phyloP scores from a whole-genome alignment of 2,113 vertebrate species.

The Channa maculata region DNA sequence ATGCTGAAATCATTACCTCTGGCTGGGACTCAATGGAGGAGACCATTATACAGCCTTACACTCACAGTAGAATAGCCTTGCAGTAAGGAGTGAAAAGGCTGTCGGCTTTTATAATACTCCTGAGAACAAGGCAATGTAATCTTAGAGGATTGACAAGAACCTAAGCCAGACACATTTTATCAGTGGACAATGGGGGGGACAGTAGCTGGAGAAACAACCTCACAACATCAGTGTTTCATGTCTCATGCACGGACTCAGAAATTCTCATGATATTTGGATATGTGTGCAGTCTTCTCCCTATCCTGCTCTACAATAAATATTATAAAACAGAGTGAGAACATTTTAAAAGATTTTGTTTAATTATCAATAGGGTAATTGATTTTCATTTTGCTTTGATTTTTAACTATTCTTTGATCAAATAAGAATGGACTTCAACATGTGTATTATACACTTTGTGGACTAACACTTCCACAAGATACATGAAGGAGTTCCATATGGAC shows the following conservation, averaged over 20 bases:
- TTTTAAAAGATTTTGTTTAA: neutral
- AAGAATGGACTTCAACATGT: constrained; percentile 43
- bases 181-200: neutral
- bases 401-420: constrained; percentile 40
- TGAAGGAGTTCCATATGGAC: constrained; percentile 76
- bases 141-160: constrained; percentile 31
- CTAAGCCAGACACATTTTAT: constrained; percentile 39
- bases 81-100: constrained; percentile 36
- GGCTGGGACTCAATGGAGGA: constrained; percentile 56
- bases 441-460: constrained; percentile 53
- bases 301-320: neutral
- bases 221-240: constrained; percentile 24
- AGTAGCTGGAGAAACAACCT: constrained; percentile 22
- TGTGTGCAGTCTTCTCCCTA: neutral
- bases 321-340: neutral
- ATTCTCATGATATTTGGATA: neutral
- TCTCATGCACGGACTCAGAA: constrained; percentile 3
- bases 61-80: constrained; percentile 36
- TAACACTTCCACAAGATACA: constrained; percentile 58
- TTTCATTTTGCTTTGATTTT: neutral
- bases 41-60: constrained; percentile 50
- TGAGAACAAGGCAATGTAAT: constrained; percentile 52
- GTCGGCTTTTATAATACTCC: constrained; percentile 45
- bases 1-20: constrained; percentile 76
- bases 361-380: neutral